Percentiles rank a stretch among this genome's conserved stretches.
Evolutionary conservation across 2,113 vertebrate genomes (phyloP).

Genomic region (Myanophis thanlyinensis): DNA sequence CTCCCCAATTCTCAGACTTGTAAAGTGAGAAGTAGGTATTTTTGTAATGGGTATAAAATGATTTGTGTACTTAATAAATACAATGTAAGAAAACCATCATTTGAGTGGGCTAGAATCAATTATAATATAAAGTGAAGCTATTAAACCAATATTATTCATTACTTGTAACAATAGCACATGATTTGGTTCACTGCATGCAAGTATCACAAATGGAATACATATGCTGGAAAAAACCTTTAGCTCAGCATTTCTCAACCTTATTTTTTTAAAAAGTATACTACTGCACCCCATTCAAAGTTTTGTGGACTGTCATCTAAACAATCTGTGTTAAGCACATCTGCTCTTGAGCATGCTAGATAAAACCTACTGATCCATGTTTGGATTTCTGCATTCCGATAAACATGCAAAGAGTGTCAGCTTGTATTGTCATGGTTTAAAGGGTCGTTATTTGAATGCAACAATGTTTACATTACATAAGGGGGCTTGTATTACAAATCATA

Average conservation of each 20-base stretch:
- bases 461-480: background rate
- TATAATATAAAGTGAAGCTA: background rate
- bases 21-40: background rate
- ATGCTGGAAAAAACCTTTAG: background rate
- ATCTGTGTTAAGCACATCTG: background rate
- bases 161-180: background rate
- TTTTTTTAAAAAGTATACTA: background rate
- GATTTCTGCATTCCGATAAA: background rate
- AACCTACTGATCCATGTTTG: background rate
- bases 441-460: background rate
- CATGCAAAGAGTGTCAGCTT: background rate
- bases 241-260: background rate
- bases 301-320: background rate
- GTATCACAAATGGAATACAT: background rate
- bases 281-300: background rate
- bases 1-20: background rate
- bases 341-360: background rate
- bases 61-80: background rate
- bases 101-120: background rate
- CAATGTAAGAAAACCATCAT: background rate
- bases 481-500: background rate
- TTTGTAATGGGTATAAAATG: background rate
- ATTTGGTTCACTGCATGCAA: background rate
- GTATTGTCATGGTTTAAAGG: background rate
- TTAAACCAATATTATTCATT: background rate